Evolutionary conservation across 2,888 invertebrate genomes (phyloP).

Genomic region (Cheilosia urbana): DNA sequence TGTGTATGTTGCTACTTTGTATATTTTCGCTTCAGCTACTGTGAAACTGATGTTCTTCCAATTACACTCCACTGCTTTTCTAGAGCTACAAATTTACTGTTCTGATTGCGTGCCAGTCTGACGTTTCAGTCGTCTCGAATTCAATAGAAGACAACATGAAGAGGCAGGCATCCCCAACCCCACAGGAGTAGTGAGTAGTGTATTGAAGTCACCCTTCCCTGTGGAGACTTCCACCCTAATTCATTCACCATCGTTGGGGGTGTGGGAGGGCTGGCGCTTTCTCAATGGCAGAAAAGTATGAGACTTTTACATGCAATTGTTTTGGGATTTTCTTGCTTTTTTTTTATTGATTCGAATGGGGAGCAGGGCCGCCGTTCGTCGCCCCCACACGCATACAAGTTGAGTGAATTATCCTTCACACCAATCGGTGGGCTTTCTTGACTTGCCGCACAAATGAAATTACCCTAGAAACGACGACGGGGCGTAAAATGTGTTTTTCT

Average conservation of each 20-base stretch:
- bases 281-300: slow-evolving; percentile 44
- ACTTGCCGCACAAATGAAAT: slow-evolving; percentile 51
- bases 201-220: slow-evolving; percentile 25
- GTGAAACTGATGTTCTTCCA: too few species aligned
- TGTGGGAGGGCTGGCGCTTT: neutral
- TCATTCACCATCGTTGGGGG: slow-evolving; percentile 35
- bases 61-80: too few species aligned
- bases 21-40: slow-evolving; percentile 1
- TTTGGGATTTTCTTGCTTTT: slow-evolving; percentile 49
- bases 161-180: slow-evolving; percentile 16
- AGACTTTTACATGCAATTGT: slow-evolving; percentile 67
- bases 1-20: slow-evolving; percentile 3
- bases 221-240: slow-evolving; percentile 49
- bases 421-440: slow-evolving; percentile 31
- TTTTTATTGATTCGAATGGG: slow-evolving; percentile 67
- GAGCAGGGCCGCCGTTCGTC: slow-evolving; percentile 55
- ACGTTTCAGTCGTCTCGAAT: slow-evolving; percentile 35
- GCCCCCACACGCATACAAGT: slow-evolving; percentile 18
- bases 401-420: slow-evolving; percentile 71
- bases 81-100: slow-evolving; percentile 7
- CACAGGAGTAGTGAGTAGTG: neutral
- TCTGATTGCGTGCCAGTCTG: slow-evolving; percentile 59
- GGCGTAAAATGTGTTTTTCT: slow-evolving; percentile 18
- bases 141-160: slow-evolving; percentile 19
- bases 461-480: slow-evolving; percentile 55